phyloP scores from a whole-genome alignment of 2,888 invertebrate species.

The Himalopsyche japonica region DNA sequence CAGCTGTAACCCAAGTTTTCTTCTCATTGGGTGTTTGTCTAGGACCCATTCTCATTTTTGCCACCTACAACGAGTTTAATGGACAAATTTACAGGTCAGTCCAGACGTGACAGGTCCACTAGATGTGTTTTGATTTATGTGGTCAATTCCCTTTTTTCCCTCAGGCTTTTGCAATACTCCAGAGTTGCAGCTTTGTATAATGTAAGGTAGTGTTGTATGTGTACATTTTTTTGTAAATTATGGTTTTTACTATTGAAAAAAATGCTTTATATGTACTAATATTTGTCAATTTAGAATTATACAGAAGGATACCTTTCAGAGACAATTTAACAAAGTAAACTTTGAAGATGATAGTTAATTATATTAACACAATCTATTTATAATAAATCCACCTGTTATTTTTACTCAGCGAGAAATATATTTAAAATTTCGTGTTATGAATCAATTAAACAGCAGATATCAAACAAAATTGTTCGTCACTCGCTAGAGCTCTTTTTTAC shows the following conservation, averaged over 20 bases:
- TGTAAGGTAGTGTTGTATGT: background rate
- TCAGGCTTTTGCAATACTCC: background rate
- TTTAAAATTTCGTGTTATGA: too few species aligned
- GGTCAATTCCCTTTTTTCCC: background rate
- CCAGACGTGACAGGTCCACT: background rate
- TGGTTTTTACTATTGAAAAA: background rate
- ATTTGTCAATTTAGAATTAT: background rate
- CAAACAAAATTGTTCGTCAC: too few species aligned
- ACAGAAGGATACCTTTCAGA: too few species aligned
- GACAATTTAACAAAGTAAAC: too few species aligned
- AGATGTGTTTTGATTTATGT: background rate
- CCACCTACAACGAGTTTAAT: constrained; percentile 60
- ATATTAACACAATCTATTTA: too few species aligned
- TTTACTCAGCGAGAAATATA: too few species aligned
- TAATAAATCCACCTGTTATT: too few species aligned
- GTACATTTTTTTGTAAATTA: background rate
- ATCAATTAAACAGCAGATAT: too few species aligned
- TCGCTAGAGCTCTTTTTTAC: too few species aligned
- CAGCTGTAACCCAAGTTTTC: constrained; percentile 65
- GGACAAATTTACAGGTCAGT: constrained; percentile 57
- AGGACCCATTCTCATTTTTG: constrained; percentile 61
- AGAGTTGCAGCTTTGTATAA: background rate
- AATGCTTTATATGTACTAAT: background rate
- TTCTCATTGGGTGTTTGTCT: constrained; percentile 62
- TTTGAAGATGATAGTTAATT: too few species aligned